Percentiles rank a stretch among this genome's conserved stretches.
phyloP scores from a whole-genome alignment of 1,140 invertebrate species.

The Branchinecta lindahli region DNA sequence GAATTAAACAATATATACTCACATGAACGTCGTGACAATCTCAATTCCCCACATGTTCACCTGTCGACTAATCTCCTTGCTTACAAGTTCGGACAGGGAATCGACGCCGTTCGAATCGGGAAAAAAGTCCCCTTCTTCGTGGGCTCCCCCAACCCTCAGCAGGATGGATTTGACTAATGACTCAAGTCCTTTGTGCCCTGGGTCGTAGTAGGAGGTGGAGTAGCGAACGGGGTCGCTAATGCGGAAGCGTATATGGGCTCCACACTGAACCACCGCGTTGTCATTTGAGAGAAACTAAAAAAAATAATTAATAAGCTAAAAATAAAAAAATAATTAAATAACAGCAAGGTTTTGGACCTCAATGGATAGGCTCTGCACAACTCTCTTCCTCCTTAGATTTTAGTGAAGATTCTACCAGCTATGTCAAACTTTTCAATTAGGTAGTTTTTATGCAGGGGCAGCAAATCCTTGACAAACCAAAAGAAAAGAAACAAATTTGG shows the following conservation, averaged over 20 bases:
- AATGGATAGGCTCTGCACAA: too few relatives aligned
- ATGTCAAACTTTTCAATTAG: too few relatives aligned
- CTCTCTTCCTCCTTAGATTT: too few relatives aligned
- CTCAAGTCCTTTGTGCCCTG: not conserved
- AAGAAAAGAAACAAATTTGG: too few relatives aligned
- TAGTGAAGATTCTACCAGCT: too few relatives aligned
- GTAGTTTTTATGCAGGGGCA: too few relatives aligned
- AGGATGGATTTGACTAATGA: not conserved
- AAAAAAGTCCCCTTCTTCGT: not conserved
- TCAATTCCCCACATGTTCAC: slow-evolving; percentile 9
- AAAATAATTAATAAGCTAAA: not conserved
- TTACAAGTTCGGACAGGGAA: not conserved
- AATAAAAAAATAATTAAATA: slow-evolving; percentile 3
- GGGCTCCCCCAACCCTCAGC: not conserved
- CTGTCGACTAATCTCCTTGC: not conserved
- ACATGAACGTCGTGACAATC: not conserved
- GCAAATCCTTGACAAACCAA: too few relatives aligned
- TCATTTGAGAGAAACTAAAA: not conserved
- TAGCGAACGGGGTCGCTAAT: not conserved
- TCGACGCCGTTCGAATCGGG: not conserved
- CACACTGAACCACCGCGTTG: not conserved
- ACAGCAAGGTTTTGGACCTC: too few relatives aligned
- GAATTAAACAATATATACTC: not conserved
- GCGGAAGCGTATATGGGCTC: not conserved
- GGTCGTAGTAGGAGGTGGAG: not conserved